phyloP scores from a whole-genome alignment of 2,888 invertebrate species.

The Epiblema foenella region DNA sequence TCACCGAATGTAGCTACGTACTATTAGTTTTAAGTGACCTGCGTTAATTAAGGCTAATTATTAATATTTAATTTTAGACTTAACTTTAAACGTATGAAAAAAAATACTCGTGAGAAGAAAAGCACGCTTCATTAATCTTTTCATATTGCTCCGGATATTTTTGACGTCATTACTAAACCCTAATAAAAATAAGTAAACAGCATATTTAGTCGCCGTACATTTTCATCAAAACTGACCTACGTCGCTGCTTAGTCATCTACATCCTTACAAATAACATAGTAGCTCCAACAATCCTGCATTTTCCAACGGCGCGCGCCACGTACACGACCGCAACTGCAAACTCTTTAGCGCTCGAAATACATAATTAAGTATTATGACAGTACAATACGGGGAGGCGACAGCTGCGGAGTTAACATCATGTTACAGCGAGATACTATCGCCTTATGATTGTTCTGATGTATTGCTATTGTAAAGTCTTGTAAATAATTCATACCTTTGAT shows the following conservation, averaged over 20 bases:
- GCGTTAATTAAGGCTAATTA: no score
- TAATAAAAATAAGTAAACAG: no score
- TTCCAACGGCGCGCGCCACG: constrained; percentile 44
- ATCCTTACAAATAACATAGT: background rate
- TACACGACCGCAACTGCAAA: constrained; percentile 61
- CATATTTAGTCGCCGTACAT: background rate
- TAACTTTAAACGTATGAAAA: no score
- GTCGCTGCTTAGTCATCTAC: background rate
- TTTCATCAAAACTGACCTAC: background rate
- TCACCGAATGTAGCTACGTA: no score
- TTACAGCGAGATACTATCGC: constrained; percentile 65
- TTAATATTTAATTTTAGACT: no score
- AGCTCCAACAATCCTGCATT: constrained; percentile 1
- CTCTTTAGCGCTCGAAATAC: constrained; percentile 72
- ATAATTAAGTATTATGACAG: constrained; percentile 77
- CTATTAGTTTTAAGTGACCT: no score
- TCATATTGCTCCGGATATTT: no score
- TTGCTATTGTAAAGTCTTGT: constrained; percentile 24
- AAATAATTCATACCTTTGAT: constrained; percentile 29
- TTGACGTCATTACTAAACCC: no score
- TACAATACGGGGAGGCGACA: constrained; percentile 68
- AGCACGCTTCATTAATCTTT: no score
- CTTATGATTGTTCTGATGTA: constrained; percentile 59
- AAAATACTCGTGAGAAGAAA: no score
- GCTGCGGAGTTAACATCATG: constrained; percentile 60